Percentiles rank a stretch among this genome's conserved stretches.
Conservation (phyloP, 2,113 vertebrate species). For the Percopsis transmontana region DNA sequence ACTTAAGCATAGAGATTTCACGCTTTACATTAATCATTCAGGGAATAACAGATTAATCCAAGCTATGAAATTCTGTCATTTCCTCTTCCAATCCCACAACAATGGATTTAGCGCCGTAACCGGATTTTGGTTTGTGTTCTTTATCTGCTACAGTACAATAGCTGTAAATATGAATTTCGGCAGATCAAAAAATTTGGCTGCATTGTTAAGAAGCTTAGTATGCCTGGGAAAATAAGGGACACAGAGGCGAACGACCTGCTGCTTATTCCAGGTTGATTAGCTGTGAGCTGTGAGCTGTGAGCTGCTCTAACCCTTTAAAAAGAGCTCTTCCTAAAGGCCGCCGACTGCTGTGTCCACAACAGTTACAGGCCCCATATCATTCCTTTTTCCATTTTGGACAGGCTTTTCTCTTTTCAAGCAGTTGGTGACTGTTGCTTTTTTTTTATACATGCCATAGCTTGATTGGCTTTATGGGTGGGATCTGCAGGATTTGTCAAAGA, state of each 20-base stretch:
- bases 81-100: slow-evolving; percentile 58
- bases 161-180: slow-evolving; percentile 73
- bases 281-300: slow-evolving; percentile 42
- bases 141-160: slow-evolving; percentile 71
- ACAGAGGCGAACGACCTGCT: slow-evolving; percentile 47
- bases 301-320: slow-evolving; percentile 21
- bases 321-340: slow-evolving; percentile 26
- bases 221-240: slow-evolving; percentile 19
- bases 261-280: slow-evolving; percentile 35
- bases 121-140: slow-evolving; percentile 74
- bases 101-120: slow-evolving; percentile 69
- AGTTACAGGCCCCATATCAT: too few relatives aligned
- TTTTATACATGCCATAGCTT: too few relatives aligned
- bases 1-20: slow-evolving; percentile 68
- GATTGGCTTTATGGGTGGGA: too few relatives aligned
- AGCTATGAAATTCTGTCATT: slow-evolving; percentile 74
- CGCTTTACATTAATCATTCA: slow-evolving; percentile 70
- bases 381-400: too few relatives aligned
- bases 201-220: slow-evolving; percentile 74
- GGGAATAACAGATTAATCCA: slow-evolving; percentile 73
- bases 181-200: slow-evolving; percentile 72
- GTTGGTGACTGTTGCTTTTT: too few relatives aligned
- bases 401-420: too few relatives aligned
- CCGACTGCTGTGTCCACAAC: background rate
- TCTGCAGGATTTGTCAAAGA: too few relatives aligned